phyloP scores from a whole-genome alignment of 1,140 invertebrate genomes.

The Procambarus clarkii region DNA sequence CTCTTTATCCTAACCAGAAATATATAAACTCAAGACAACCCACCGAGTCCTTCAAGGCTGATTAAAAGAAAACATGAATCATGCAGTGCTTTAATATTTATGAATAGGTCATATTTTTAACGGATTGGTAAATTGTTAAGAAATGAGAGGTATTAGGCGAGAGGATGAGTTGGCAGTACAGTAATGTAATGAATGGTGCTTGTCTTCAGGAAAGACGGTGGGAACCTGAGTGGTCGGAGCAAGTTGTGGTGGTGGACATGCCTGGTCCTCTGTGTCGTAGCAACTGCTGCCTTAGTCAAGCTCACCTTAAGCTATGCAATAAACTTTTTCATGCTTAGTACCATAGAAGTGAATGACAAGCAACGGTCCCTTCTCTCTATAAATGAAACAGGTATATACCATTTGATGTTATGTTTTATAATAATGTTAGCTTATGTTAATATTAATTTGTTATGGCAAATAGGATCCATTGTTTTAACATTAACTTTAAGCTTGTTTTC shows the following conservation, averaged over 20 bases:
- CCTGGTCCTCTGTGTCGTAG: neutral
- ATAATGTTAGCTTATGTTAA: neutral
- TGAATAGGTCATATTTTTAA: too few relatives aligned
- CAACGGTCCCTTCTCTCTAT: conserved; percentile 40
- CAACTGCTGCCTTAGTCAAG: conserved; percentile 7
- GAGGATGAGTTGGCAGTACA: too few relatives aligned
- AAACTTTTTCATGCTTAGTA: conserved; percentile 20
- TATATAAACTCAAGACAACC: too few relatives aligned
- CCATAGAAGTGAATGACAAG: conserved; percentile 48
- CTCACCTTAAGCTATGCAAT: conserved; percentile 11
- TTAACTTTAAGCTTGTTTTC: too few relatives aligned
- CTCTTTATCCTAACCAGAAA: too few relatives aligned
- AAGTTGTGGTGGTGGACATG: conserved; percentile 38
- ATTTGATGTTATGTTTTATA: neutral
- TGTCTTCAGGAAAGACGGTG: conserved; percentile 13
- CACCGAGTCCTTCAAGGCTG: too few relatives aligned
- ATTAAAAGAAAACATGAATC: too few relatives aligned
- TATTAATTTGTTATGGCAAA: too few relatives aligned
- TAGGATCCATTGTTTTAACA: too few relatives aligned
- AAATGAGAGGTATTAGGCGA: too few relatives aligned
- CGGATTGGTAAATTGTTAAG: too few relatives aligned
- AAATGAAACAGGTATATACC: conserved; percentile 36
- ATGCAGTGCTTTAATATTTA: neutral
- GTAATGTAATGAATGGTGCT: too few relatives aligned
- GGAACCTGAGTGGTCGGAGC: conserved; percentile 4